A percentile compares a stretch with the other conserved stretches of the same genome.
Evolutionary conservation across 2,797 vertebrate genomes (phyloP).

Genomic region (Mormyrops attenuatus): DNA sequence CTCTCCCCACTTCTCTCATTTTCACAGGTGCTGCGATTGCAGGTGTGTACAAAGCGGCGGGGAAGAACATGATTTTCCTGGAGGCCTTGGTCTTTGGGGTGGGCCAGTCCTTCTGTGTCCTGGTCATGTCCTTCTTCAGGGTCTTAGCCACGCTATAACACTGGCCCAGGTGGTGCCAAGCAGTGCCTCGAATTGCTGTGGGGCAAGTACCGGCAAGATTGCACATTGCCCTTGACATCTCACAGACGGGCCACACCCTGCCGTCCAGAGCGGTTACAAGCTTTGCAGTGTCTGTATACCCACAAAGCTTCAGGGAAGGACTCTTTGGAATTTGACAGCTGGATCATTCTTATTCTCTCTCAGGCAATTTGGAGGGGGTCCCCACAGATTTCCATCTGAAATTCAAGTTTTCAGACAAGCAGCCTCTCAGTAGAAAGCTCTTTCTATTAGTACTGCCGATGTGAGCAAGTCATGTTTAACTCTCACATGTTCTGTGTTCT

Average conservation of each 20-base stretch:
- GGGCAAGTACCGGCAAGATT: not conserved
- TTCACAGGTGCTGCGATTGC: constrained; percentile 85
- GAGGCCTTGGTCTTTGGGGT: constrained; percentile 88
- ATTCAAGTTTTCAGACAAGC: not conserved
- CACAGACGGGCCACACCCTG: not conserved
- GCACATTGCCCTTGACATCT: not conserved
- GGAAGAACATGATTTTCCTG: constrained; percentile 87
- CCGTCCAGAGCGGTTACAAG: not conserved
- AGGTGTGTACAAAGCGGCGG: constrained; percentile 90
- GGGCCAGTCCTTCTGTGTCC: constrained; percentile 85
- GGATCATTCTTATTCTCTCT: not conserved
- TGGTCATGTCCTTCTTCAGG: constrained; percentile 86
- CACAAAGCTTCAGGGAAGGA: not conserved
- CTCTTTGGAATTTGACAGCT: not conserved
- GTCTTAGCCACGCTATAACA: constrained; percentile 87
- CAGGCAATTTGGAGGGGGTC: not conserved
- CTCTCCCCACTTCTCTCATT: not conserved
- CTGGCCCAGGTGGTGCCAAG: constrained; percentile 12
- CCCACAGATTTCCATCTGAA: not conserved
- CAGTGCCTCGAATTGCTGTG: not conserved
- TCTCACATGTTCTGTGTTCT: not conserved
- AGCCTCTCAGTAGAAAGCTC: not conserved
- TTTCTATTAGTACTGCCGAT: not conserved
- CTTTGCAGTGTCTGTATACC: not conserved
- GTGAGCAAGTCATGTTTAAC: not conserved